Base-by-base conservation (phyloP, 2,888 invertebrate genomes). In the Sinelater perroti region DNA sequence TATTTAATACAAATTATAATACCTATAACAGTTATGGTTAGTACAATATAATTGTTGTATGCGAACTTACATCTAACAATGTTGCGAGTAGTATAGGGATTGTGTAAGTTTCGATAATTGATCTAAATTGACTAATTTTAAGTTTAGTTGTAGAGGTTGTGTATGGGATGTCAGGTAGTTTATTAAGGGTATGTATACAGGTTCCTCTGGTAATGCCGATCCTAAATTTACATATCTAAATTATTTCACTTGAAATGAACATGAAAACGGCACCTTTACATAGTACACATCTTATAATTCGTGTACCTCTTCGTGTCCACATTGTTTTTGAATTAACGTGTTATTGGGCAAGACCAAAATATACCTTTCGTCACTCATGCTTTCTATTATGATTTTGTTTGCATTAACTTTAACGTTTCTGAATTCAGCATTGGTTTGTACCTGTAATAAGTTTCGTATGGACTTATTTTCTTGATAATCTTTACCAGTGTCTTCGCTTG, bases 61-160 rank as follows among this genome's bases (percentile, higher is more conserved):
- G n/a, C n/a, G n/a, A n/a, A n/a, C n/a, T n/a, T n/a, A n/a, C n/a
- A n/a, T n/a, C n/a, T n/a, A n/a, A n/a, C n/a, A n/a, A n/a, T n/a
- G n/a, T n/a, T n/a, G n/a, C n/a, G n/a, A n/a, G n/a, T n/a, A n/a
- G n/a, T n/a, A n/a, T n/a, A n/a, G n/a, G n/a, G n/a, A n/a, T n/a
- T n/a, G n/a, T 7, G 44, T 44, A 13, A 44, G 14, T 44, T 44
- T 44, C 7, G 44, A 26, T 1, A 44, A n/a, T 10, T 44, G 11
- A 21, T 44, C 44, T 44, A 44, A 44, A 6, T 24, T 44, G 11
- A 44, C 28, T 26, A 28, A 44, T 13, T 44, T 44, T 10, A 44
- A 26, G 28, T 44, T 44, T 6, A 44, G 7, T 26, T 44, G 44
- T 11, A 44, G 11, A 13, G 44, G 24, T 13, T 44, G 10, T 7